Evolutionary conservation across 2,797 vertebrate species (phyloP).

Genomic region (Malurus splendens): DNA sequence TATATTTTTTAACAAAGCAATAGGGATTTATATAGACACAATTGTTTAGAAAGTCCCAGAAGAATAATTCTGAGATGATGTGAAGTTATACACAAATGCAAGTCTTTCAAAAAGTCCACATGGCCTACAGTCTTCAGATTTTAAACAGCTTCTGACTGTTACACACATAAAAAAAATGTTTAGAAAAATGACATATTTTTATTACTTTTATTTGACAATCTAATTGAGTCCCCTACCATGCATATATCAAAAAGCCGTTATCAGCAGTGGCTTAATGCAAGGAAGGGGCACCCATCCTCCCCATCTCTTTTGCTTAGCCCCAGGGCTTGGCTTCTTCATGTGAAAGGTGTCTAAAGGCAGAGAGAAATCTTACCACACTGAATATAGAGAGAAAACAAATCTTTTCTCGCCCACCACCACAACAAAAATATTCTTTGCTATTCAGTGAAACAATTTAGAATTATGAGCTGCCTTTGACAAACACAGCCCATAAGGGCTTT

Average conservation of each 20-base stretch:
- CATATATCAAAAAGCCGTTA: not conserved
- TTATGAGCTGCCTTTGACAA: constrained; percentile 57
- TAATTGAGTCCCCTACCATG: not conserved
- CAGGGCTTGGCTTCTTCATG: constrained; percentile 13
- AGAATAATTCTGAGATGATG: constrained; percentile 54
- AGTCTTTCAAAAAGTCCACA: constrained; percentile 48
- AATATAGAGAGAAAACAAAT: constrained; percentile 30
- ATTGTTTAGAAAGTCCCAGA: constrained; percentile 55
- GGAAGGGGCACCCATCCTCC: not conserved
- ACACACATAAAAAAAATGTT: not conserved
- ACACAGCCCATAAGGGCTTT: constrained; percentile 55
- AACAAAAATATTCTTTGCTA: constrained; percentile 52
- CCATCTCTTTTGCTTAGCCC: constrained; percentile 6
- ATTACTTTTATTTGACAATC: constrained; percentile 37
- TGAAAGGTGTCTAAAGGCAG: constrained; percentile 48
- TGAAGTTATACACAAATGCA: constrained; percentile 33
- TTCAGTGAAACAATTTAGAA: constrained; percentile 40
- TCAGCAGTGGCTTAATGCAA: not conserved
- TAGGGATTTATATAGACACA: constrained; percentile 60
- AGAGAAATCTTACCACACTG: constrained; percentile 19
- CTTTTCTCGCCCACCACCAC: constrained; percentile 33
- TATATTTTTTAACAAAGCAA: constrained; percentile 63
- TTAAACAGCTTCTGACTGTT: constrained; percentile 34
- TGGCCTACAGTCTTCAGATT: constrained; percentile 34
- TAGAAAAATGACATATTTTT: constrained; percentile 23